phyloP scores from a whole-genome alignment of 2,888 invertebrate genomes.

The Pediacus dermestoides region DNA sequence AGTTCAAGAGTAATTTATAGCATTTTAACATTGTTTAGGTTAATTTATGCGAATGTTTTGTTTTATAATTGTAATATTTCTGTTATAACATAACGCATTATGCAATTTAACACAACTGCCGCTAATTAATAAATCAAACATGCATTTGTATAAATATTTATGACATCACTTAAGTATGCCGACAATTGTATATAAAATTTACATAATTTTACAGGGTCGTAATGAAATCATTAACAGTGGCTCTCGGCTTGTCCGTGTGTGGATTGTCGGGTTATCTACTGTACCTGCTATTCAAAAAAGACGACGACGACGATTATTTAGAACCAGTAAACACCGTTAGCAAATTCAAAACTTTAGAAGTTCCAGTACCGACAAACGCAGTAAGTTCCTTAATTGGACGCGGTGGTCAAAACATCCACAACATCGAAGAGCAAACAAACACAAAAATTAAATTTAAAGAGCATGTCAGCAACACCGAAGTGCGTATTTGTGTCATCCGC shows the following conservation, averaged over 20 bases:
- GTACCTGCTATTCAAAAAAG: slow-evolving; percentile 65
- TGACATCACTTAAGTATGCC: too few relatives aligned
- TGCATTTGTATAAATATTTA: too few relatives aligned
- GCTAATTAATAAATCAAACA: slow-evolving; percentile 2
- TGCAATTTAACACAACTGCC: too few relatives aligned
- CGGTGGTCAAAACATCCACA: slow-evolving; percentile 71
- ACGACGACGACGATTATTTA: slow-evolving; percentile 53
- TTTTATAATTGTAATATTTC: too few relatives aligned
- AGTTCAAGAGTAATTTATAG: too few relatives aligned
- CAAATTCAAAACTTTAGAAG: slow-evolving; percentile 54
- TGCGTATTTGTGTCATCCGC: slow-evolving; percentile 67
- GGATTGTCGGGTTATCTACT: slow-evolving; percentile 67
- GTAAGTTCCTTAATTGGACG: slow-evolving; percentile 69
- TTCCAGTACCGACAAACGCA: slow-evolving; percentile 60
- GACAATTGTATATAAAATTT: too few relatives aligned
- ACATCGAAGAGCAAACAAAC: slow-evolving; percentile 69
- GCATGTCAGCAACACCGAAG: slow-evolving; percentile 55
- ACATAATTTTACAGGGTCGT: slow-evolving; percentile 33
- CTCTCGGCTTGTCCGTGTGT: slow-evolving; percentile 65
- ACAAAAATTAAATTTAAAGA: slow-evolving; percentile 58
- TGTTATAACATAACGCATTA: too few relatives aligned
- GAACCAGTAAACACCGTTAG: slow-evolving; percentile 36
- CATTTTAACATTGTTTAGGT: too few relatives aligned
- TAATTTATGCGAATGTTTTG: too few relatives aligned
- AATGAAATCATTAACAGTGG: slow-evolving; percentile 49